Percentiles rank a stretch among this genome's conserved stretches.
These are phyloP conservation scores for Xestia xanthographa DNA, from an alignment of 2,888 invertebrate genomes.

Conservation along the genomic window DNA sequence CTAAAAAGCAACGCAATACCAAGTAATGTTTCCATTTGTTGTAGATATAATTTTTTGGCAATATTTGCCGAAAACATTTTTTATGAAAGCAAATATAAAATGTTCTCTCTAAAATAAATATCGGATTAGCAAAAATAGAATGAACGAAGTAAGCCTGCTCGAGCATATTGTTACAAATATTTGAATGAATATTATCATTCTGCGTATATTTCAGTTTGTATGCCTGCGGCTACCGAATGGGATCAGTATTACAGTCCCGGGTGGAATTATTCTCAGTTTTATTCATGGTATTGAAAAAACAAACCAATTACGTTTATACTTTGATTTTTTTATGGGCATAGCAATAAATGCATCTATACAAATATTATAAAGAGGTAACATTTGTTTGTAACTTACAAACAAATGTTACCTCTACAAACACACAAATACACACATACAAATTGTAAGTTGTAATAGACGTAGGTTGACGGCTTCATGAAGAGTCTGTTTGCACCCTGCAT, in stretches of 20 bases:
- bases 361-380: too few relatives aligned
- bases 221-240: not conserved
- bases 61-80: constrained; percentile 8
- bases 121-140: constrained; percentile 9
- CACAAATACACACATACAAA: too few relatives aligned
- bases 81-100: not conserved
- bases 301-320: not conserved
- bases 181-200: not conserved
- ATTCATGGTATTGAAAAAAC: constrained; percentile 2
- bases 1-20: not conserved
- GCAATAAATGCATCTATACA: too few relatives aligned
- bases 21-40: not conserved
- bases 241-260: not conserved
- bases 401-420: too few relatives aligned
- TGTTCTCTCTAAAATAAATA: constrained; percentile 12
- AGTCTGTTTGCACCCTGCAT: not conserved
- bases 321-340: not conserved
- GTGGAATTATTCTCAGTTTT: not conserved
- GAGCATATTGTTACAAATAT: constrained; percentile 30
- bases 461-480: too few relatives aligned
- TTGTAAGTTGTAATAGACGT: too few relatives aligned
- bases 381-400: too few relatives aligned
- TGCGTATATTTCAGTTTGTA: not conserved
- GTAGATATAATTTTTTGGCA: not conserved
- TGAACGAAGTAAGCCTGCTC: not conserved